These are phyloP conservation scores for Poecilia picta DNA, from an alignment of 2,797 vertebrate species.

Conservation along the genomic window DNA sequence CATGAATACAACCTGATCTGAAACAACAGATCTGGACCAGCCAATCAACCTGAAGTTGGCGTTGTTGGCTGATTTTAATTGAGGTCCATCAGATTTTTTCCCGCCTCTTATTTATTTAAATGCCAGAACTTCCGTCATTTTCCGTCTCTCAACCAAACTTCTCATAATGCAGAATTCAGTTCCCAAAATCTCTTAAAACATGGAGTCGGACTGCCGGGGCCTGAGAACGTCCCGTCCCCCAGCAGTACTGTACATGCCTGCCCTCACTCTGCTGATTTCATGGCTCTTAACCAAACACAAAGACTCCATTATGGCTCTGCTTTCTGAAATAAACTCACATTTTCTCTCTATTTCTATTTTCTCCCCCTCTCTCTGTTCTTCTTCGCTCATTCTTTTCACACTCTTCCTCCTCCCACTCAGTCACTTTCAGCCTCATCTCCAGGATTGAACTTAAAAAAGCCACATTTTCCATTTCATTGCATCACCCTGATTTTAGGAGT, in stretches of 20 bases:
- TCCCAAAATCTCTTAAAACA: not conserved
- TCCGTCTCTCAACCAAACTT: not conserved
- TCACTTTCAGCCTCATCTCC: slow-evolving; percentile 50
- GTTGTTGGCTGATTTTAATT: slow-evolving; percentile 1
- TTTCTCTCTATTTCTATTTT: slow-evolving; percentile 17
- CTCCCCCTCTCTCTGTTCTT: not conserved
- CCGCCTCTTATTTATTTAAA: not conserved
- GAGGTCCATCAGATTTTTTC: not conserved
- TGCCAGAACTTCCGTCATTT: not conserved
- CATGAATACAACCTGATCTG: not conserved
- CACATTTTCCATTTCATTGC: slow-evolving; percentile 51
- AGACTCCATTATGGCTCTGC: slow-evolving; percentile 71
- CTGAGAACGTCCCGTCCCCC: not conserved
- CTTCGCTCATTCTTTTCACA: slow-evolving; percentile 26
- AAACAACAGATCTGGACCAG: not conserved
- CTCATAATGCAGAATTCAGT: slow-evolving; percentile 1
- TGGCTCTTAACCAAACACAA: slow-evolving; percentile 79
- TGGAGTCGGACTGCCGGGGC: not conserved
- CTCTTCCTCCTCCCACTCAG: slow-evolving; percentile 39
- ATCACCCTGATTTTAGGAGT: slow-evolving; percentile 18
- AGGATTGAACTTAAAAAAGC: slow-evolving; percentile 22
- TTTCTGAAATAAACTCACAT: slow-evolving; percentile 54
- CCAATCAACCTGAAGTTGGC: not conserved
- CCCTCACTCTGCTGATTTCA: slow-evolving; percentile 75
- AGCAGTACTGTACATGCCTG: slow-evolving; percentile 56